Conservation (phyloP, 1,140 invertebrate species). For the Eurosta solidaginis region DNA sequence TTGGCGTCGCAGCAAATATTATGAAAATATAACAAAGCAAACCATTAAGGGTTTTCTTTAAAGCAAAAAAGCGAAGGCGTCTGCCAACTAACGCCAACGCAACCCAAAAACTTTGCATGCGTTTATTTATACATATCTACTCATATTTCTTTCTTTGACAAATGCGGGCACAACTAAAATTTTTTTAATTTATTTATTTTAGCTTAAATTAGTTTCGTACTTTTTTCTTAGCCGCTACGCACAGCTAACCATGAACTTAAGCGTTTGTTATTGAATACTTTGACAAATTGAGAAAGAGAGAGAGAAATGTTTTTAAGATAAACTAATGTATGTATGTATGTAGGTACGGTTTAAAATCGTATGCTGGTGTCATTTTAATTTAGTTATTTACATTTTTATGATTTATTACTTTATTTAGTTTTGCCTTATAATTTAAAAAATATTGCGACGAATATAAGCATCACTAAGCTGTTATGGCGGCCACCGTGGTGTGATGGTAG, state of each 20-base stretch:
- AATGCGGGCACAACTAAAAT: background rate
- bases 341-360: no score
- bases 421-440: no score
- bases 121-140: background rate
- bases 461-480: no score
- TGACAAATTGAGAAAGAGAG: background rate
- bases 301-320: background rate
- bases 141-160: background rate
- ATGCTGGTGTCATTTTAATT: no score
- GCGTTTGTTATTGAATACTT: background rate
- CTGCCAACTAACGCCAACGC: conserved; percentile 6
- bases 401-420: no score
- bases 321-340: background rate
- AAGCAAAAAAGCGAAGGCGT: background rate
- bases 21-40: conserved; percentile 62
- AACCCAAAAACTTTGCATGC: background rate
- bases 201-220: background rate
- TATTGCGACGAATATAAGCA: no score
- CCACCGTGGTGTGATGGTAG: no score
- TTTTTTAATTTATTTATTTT: conserved; percentile 14
- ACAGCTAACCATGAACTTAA: conserved; percentile 20
- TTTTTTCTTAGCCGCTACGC: background rate
- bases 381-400: no score
- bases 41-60: conserved; percentile 62
- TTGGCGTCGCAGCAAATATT: conserved; percentile 59